These are phyloP conservation scores for Etia nguti DNA, from an alignment of 2,113 vertebrate genomes.

Conservation along the genomic window DNA sequence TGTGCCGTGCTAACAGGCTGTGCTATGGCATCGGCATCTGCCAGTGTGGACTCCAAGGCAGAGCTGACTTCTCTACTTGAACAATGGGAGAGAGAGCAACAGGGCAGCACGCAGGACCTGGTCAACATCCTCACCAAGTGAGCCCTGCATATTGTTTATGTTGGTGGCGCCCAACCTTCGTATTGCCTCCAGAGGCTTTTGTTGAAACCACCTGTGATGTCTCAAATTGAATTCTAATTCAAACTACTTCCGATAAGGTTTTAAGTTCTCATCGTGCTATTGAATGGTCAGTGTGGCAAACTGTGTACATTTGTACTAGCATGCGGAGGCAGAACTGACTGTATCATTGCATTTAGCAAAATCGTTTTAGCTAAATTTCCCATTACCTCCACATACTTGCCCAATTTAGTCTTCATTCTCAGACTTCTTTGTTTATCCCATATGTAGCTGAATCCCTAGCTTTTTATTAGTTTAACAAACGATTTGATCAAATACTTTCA, in stretches of 20 bases:
- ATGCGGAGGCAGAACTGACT: not conserved
- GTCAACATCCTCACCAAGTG: conserved; percentile 92
- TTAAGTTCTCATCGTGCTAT: not conserved
- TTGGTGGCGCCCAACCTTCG: not conserved
- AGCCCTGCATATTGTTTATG: not conserved
- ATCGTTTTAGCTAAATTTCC: not conserved
- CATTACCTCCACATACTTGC: not conserved
- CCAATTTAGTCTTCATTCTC: not conserved
- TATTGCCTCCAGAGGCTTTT: not conserved
- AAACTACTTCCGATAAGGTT: not conserved
- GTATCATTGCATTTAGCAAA: not conserved
- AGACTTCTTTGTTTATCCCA: not conserved
- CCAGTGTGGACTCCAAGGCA: conserved; percentile 94
- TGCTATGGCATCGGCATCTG: conserved; percentile 81
- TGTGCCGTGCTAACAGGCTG: conserved; percentile 54
- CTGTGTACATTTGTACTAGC: not conserved
- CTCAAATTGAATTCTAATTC: not conserved
- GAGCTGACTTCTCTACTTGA: conserved; percentile 94
- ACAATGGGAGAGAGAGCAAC: conserved; percentile 96
- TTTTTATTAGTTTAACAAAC: not conserved
- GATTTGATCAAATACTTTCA: not conserved
- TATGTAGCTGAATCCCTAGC: not conserved
- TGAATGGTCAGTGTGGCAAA: not conserved
- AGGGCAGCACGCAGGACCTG: conserved; percentile 87
- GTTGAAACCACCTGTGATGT: not conserved